These are phyloP conservation scores for Drosophila prostipennis DNA, from an alignment of 2,888 invertebrate species.

Conservation along the genomic window DNA sequence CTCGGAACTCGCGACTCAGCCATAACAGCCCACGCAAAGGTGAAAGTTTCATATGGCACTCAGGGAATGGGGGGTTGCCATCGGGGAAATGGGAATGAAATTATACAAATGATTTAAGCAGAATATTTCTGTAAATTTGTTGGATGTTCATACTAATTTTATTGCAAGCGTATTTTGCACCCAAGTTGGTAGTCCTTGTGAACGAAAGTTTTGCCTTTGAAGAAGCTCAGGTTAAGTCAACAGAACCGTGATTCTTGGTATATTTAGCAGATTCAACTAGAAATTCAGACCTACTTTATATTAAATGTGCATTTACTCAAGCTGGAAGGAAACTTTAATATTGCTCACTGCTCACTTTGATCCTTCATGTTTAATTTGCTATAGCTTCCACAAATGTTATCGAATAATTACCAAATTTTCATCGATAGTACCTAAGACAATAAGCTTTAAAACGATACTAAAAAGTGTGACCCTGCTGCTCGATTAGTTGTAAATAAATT, in stretches of 20 bases:
- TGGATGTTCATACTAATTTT: constrained; percentile 23
- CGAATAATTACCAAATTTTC: too few species aligned
- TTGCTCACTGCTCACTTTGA: too few species aligned
- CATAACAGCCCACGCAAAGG: constrained; percentile 12
- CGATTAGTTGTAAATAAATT: too few species aligned
- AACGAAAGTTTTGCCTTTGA: constrained; percentile 4
- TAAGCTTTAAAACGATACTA: too few species aligned
- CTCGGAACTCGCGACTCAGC: neutral
- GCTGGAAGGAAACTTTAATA: too few species aligned
- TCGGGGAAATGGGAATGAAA: constrained; percentile 27
- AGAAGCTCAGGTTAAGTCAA: neutral
- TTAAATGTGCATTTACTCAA: neutral
- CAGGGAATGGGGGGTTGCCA: constrained; percentile 4
- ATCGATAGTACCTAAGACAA: too few species aligned
- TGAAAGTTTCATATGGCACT: constrained; percentile 37
- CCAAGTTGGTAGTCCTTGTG: constrained; percentile 7
- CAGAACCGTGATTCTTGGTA: neutral
- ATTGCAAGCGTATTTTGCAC: constrained; percentile 19
- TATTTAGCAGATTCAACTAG: neutral
- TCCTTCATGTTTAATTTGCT: too few species aligned
- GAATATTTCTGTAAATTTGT: constrained; percentile 27
- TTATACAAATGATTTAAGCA: constrained; percentile 41
- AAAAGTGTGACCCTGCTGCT: too few species aligned
- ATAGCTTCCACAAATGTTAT: too few species aligned
- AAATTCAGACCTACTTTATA: neutral